Conservation (phyloP, 2,113 vertebrate species). For the Glaucomys volans region DNA sequence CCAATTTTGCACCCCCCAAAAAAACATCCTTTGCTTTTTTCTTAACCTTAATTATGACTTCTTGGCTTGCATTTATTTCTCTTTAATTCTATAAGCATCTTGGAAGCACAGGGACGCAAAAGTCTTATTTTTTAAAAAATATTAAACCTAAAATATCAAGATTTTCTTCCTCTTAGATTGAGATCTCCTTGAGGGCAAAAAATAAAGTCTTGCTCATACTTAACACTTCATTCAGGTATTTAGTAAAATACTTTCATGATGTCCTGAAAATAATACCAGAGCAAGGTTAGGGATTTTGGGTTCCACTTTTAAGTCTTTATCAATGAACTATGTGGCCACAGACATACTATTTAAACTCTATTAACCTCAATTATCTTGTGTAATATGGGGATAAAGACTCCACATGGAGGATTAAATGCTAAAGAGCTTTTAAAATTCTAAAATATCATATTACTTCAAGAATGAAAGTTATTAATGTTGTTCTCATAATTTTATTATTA, state of each 20-base stretch:
- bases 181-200: neutral
- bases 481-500: conserved; percentile 72
- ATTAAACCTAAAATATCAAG: conserved; percentile 19
- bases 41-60: neutral
- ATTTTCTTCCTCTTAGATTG: neutral
- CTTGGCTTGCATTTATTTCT: neutral
- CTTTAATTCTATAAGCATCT: neutral
- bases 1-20: neutral
- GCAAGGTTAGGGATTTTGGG: neutral
- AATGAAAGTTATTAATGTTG: conserved; percentile 69
- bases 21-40: neutral
- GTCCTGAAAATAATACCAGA: conserved; percentile 9
- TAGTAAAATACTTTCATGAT: conserved; percentile 24
- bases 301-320: conserved; percentile 13
- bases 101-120: neutral
- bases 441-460: conserved; percentile 64
- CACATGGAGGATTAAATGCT: conserved; percentile 58
- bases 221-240: neutral
- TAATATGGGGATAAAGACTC: conserved; percentile 55
- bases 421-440: conserved; percentile 72
- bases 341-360: conserved; percentile 70
- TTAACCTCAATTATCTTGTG: conserved; percentile 66
- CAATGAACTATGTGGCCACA: neutral
- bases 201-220: neutral
- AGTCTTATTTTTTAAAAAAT: neutral